phyloP scores from a whole-genome alignment of 2,888 invertebrate species.

The Polyommatus icarus region DNA sequence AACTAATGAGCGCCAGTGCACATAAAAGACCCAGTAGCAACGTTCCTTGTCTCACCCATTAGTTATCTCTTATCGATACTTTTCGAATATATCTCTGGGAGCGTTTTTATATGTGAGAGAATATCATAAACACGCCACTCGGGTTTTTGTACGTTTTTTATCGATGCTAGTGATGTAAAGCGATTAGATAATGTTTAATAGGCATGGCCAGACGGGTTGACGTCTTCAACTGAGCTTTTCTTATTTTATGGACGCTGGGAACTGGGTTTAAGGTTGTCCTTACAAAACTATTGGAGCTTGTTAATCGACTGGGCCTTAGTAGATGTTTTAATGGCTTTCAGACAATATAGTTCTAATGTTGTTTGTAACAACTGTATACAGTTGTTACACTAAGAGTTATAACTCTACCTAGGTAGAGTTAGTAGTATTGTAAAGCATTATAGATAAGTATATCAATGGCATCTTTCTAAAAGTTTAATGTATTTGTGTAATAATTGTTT shows the following conservation, averaged over 20 bases:
- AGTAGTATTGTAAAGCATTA: too few relatives aligned
- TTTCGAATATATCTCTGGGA: constrained; percentile 69
- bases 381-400: too few relatives aligned
- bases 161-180: constrained; percentile 27
- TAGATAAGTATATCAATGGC: too few relatives aligned
- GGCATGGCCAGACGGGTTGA: constrained; percentile 21
- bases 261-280: neutral
- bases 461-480: too few relatives aligned
- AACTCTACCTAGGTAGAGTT: too few relatives aligned
- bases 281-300: neutral
- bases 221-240: neutral
- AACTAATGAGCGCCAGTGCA: constrained; percentile 29
- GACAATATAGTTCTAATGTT: neutral
- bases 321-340: neutral
- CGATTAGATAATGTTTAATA: constrained; percentile 27
- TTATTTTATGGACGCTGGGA: neutral
- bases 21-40: constrained; percentile 73
- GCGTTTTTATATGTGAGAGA: constrained; percentile 55
- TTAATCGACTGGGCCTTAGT: neutral
- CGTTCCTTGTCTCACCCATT: constrained; percentile 61
- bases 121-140: constrained; percentile 29
- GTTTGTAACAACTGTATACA: neutral
- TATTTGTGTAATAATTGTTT: too few relatives aligned
- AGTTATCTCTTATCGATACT: constrained; percentile 68
- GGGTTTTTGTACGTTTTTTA: constrained; percentile 27